phyloP scores from a whole-genome alignment of 2,797 vertebrate genomes.

The Pitangus sulphuratus region DNA sequence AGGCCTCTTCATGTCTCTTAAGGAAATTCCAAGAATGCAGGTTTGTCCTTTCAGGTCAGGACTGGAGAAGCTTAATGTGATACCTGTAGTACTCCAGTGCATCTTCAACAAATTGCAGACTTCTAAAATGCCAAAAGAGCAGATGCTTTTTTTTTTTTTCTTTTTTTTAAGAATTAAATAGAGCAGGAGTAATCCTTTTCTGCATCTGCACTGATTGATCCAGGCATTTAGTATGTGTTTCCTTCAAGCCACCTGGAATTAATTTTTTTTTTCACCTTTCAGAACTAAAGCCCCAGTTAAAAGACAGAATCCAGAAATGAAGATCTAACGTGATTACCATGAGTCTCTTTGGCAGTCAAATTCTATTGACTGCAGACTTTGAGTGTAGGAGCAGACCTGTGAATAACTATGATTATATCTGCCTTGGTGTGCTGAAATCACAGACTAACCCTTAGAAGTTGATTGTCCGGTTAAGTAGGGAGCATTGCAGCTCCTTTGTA shows the following conservation, averaged over 20 bases:
- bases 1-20: background rate
- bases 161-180: background rate
- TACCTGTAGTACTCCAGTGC: background rate
- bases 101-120: background rate
- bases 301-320: background rate
- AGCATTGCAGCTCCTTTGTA: background rate
- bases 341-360: background rate
- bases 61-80: background rate
- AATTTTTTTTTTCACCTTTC: background rate
- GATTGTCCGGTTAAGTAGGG: background rate
- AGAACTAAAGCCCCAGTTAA: background rate
- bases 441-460: background rate
- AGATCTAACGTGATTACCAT: background rate
- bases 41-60: background rate
- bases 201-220: background rate
- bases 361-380: background rate
- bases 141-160: background rate
- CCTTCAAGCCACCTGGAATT: background rate
- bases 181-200: background rate
- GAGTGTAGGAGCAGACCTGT: background rate
- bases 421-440: background rate
- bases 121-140: background rate
- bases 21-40: slow-evolving; percentile 23
- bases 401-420: background rate
- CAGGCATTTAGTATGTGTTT: background rate